Evolutionary conservation across 1,140 invertebrate genomes (phyloP).

Genomic region (Archegozetes longisetosus): DNA sequence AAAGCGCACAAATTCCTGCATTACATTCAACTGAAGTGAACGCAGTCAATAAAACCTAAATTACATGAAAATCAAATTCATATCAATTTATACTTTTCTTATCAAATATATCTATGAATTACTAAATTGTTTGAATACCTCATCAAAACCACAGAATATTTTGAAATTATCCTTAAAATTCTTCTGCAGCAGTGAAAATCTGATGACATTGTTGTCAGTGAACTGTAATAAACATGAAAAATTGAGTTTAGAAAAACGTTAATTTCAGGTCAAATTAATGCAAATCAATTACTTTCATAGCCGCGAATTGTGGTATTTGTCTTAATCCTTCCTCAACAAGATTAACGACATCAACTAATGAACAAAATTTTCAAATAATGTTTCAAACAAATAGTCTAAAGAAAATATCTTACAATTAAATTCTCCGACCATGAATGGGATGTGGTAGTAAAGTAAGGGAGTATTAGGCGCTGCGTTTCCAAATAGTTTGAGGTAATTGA

Average conservation of each 20-base stretch:
- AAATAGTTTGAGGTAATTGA: slow-evolving; percentile 48
- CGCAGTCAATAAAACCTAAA: slow-evolving; percentile 4
- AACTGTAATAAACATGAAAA: not conserved
- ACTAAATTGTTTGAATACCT: too few relatives aligned
- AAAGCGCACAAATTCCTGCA: slow-evolving; percentile 4
- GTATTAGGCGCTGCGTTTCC: slow-evolving; percentile 51
- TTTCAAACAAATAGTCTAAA: not conserved
- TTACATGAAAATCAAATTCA: slow-evolving; percentile 14
- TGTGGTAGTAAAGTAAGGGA: slow-evolving; percentile 65
- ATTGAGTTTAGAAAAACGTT: not conserved
- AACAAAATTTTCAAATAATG: not conserved
- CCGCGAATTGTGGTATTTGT: slow-evolving; percentile 6
- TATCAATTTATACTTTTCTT: slow-evolving; percentile 28
- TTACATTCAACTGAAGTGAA: not conserved
- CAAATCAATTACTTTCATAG: slow-evolving; percentile 17
- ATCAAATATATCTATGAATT: slow-evolving; percentile 23
- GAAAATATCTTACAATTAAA: slow-evolving; percentile 40
- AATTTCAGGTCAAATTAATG: slow-evolving; percentile 4
- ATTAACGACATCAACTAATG: slow-evolving; percentile 50
- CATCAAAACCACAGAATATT: not conserved
- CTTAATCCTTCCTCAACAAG: slow-evolving; percentile 30
- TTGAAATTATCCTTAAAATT: not conserved
- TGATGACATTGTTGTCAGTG: not conserved
- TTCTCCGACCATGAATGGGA: slow-evolving; percentile 46
- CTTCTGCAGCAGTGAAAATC: not conserved